phyloP scores from a whole-genome alignment of 1,140 invertebrate species.

The Acromyrmex charruanus region DNA sequence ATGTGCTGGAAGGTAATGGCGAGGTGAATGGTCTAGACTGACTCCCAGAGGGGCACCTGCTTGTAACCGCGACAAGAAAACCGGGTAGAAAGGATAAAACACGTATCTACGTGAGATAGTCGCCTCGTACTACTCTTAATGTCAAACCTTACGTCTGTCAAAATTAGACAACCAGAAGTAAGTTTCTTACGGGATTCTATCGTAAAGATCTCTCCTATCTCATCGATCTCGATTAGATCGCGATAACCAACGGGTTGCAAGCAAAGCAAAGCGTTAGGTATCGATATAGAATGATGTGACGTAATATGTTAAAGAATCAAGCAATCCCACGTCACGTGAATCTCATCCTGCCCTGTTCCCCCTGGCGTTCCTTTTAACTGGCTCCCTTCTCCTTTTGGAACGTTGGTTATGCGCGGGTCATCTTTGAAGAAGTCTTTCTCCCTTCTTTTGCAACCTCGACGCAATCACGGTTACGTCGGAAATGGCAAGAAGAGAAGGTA shows the following conservation, averaged over 20 bases:
- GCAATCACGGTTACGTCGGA: slow-evolving; percentile 59
- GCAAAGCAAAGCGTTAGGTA: background rate
- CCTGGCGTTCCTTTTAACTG: slow-evolving; percentile 61
- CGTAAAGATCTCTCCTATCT: background rate
- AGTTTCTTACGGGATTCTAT: background rate
- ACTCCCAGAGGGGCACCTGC: slow-evolving; percentile 68
- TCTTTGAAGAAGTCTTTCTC: slow-evolving; percentile 73
- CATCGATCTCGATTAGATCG: background rate
- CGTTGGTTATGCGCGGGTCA: slow-evolving; percentile 76
- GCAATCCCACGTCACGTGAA: slow-evolving; percentile 8
- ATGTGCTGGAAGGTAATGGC: slow-evolving; percentile 24
- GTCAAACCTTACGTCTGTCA: slow-evolving; percentile 24
- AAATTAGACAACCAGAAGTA: slow-evolving; percentile 47
- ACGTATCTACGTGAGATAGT: slow-evolving; percentile 24
- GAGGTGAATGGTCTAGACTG: slow-evolving; percentile 73
- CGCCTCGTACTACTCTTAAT: slow-evolving; percentile 5
- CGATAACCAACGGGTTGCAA: background rate
- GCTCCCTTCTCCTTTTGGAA: slow-evolving; percentile 66
- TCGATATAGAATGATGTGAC: slow-evolving; percentile 61
- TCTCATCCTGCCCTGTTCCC: background rate
- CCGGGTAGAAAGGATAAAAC: slow-evolving; percentile 40
- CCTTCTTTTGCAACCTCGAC: slow-evolving; percentile 68
- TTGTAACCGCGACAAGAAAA: slow-evolving; percentile 69
- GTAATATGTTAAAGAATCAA: slow-evolving; percentile 67
- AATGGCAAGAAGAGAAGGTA: slow-evolving; percentile 50